Conservation (phyloP, 2,797 vertebrate genomes). For the Botia almorhae region DNA sequence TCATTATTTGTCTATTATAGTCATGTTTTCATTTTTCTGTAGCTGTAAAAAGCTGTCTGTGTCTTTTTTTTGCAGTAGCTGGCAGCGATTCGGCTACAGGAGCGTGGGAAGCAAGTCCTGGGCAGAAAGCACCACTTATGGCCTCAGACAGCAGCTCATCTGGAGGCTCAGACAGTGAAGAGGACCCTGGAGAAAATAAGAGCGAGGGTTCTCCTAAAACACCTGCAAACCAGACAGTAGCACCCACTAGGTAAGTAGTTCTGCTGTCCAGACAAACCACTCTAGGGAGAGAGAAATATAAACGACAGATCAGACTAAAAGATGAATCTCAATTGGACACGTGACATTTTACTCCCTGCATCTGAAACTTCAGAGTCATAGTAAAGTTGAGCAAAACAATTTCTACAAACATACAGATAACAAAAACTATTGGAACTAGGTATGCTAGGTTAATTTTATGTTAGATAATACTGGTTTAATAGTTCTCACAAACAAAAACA, state of each 20-base stretch:
- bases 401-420: no score
- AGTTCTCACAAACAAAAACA: no score
- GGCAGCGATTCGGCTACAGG: constrained; percentile 68
- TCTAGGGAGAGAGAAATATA: no score
- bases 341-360: background rate
- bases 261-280: background rate
- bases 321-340: background rate
- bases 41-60: background rate
- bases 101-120: constrained; percentile 74
- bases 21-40: background rate
- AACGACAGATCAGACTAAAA: background rate
- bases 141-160: constrained; percentile 88
- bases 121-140: constrained; percentile 77
- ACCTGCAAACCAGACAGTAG: constrained; percentile 69
- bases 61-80: constrained; percentile 57
- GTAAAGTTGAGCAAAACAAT: no score
- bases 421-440: no score
- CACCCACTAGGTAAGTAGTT: constrained; percentile 68
- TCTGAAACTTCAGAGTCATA: no score
- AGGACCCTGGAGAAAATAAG: constrained; percentile 76
- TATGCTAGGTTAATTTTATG: no score
- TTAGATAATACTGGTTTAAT: no score
- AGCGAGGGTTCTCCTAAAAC: constrained; percentile 59
- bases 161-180: constrained; percentile 82
- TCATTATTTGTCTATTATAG: background rate